Evolutionary conservation across 2,888 invertebrate genomes (phyloP).

Genomic region (Monoplex corrugatus): DNA sequence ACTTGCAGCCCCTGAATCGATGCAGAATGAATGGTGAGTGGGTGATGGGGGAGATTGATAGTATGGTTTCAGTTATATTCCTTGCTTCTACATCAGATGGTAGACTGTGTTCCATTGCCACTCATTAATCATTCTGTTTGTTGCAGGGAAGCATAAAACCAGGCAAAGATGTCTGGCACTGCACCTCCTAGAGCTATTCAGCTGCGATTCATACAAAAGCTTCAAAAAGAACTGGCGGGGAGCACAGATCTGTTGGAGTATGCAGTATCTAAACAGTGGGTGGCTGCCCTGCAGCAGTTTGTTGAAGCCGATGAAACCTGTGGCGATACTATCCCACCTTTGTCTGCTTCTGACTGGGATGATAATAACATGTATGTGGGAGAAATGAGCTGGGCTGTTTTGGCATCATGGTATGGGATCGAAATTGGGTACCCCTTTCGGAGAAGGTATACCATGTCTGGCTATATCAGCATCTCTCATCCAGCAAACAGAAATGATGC

Average conservation of each 20-base stretch:
- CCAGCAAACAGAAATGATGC: too few species aligned
- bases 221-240: slow-evolving; percentile 30
- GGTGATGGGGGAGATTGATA: too few species aligned
- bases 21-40: too few species aligned
- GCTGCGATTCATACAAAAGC: slow-evolving; percentile 44
- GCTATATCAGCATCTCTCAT: slow-evolving; percentile 15
- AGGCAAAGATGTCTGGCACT: background rate
- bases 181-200: slow-evolving; percentile 30
- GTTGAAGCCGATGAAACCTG: background rate
- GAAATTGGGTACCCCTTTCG: slow-evolving; percentile 31
- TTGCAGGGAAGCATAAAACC: too few species aligned
- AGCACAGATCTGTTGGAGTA: slow-evolving; percentile 29
- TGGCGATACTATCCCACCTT: background rate
- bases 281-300: slow-evolving; percentile 19
- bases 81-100: too few species aligned
- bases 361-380: slow-evolving; percentile 41
- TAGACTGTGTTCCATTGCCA: too few species aligned
- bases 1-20: too few species aligned
- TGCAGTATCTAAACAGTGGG: slow-evolving; percentile 44
- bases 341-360: slow-evolving; percentile 43
- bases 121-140: too few species aligned
- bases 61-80: too few species aligned
- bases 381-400: slow-evolving; percentile 46
- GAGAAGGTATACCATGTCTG: background rate
- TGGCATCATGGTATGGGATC: slow-evolving; percentile 43